Percentiles rank a stretch among this genome's conserved stretches.
phyloP scores from a whole-genome alignment of 2,113 vertebrate genomes.

The Pogona vitticeps region DNA sequence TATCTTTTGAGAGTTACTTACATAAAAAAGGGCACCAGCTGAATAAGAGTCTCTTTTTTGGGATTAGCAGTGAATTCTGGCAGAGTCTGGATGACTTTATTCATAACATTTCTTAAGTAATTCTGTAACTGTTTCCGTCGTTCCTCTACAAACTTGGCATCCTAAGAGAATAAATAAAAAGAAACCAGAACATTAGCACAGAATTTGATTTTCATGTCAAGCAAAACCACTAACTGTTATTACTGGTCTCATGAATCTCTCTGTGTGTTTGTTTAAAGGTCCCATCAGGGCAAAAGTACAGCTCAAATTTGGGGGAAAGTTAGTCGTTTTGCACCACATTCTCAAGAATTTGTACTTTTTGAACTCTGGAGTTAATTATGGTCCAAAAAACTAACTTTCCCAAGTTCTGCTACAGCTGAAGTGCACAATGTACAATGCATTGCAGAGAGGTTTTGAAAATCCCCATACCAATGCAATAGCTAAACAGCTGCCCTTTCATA shows the following conservation, averaged over 20 bases:
- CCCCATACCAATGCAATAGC: too few relatives aligned
- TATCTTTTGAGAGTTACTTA: conserved; percentile 75
- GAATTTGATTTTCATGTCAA: background rate
- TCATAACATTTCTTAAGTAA: conserved; percentile 95
- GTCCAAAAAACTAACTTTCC: background rate
- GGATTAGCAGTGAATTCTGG: conserved; percentile 90
- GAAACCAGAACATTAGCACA: conserved; percentile 5
- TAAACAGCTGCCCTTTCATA: too few relatives aligned
- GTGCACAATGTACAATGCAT: background rate
- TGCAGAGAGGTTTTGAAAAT: background rate
- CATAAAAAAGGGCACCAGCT: conserved; percentile 93
- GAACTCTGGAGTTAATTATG: too few relatives aligned
- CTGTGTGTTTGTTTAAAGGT: too few relatives aligned
- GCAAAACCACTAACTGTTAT: background rate
- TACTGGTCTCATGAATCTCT: background rate
- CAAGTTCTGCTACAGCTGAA: background rate
- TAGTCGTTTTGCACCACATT: too few relatives aligned
- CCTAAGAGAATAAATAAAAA: conserved; percentile 72
- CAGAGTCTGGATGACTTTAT: conserved; percentile 94
- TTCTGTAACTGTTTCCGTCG: conserved; percentile 92
- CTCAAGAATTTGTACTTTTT: too few relatives aligned
- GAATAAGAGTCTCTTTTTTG: conserved; percentile 91
- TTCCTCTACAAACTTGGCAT: conserved; percentile 97
- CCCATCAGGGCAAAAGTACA: background rate
- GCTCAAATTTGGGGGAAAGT: too few relatives aligned